A percentile compares a stretch with the other conserved stretches of the same genome.
These are phyloP conservation scores for Pseudococcus jackbeardsleyi DNA, from an alignment of 2,888 invertebrate species.

Conservation along the genomic window DNA sequence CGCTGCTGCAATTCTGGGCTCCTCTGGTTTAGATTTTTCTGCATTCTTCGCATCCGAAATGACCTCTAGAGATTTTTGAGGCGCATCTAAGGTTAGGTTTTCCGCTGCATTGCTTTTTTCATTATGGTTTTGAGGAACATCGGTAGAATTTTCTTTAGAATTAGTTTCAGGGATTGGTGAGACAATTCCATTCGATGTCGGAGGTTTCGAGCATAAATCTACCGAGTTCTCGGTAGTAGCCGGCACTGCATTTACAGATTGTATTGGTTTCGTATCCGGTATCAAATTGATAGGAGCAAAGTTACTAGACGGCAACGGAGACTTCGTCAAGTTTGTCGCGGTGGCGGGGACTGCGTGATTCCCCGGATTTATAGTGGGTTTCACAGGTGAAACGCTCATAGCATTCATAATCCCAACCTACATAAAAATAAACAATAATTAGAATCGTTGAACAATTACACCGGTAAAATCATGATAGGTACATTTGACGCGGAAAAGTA, in stretches of 20 bases:
- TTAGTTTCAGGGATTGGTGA: constrained; percentile 34
- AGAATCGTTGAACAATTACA: background rate
- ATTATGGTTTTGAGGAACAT: constrained; percentile 9
- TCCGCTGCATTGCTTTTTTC: constrained; percentile 33
- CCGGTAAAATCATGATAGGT: background rate
- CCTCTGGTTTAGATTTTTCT: constrained; percentile 6
- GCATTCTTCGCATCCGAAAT: constrained; percentile 39
- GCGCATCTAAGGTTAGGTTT: background rate
- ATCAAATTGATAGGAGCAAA: constrained; percentile 52
- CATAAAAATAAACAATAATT: background rate
- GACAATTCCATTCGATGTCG: constrained; percentile 57
- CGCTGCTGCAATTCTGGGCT: background rate
- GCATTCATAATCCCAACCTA: constrained; percentile 67
- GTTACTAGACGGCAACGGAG: constrained; percentile 33
- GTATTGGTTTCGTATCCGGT: constrained; percentile 54
- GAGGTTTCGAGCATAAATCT: constrained; percentile 54
- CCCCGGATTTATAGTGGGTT: constrained; percentile 65
- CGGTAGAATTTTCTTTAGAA: background rate
- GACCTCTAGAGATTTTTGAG: background rate
- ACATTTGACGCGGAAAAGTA: background rate
- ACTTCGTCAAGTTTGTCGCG: constrained; percentile 53
- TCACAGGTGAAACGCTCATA: constrained; percentile 68
- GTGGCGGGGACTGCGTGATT: constrained; percentile 52
- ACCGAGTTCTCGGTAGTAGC: constrained; percentile 68
- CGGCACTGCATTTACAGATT: constrained; percentile 47